Conservation (phyloP, 2,888 invertebrate species). For the Trisateles emortualis region DNA sequence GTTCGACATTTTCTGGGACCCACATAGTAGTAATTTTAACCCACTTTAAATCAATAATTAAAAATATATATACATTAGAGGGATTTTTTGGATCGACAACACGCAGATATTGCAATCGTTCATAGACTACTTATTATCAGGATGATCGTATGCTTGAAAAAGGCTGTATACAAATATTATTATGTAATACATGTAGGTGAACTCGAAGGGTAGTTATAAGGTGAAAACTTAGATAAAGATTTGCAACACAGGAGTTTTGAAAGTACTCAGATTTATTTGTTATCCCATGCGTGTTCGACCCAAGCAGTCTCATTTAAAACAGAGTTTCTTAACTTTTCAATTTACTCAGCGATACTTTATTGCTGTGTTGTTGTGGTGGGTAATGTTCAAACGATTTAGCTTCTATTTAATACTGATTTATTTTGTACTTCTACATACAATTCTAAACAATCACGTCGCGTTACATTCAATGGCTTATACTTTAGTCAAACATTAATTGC, state of each 20-base stretch:
- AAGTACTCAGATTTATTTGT: constrained; percentile 65
- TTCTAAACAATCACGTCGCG: constrained; percentile 16
- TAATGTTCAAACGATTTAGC: constrained; percentile 35
- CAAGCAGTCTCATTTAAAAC: constrained; percentile 52
- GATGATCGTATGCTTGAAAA: no score
- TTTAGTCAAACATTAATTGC: no score
- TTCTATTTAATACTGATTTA: constrained; percentile 39
- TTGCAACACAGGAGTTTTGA: constrained; percentile 55
- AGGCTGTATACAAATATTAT: no score
- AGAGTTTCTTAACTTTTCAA: constrained; percentile 54
- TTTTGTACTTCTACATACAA: constrained; percentile 11
- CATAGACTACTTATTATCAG: no score
- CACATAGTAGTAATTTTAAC: no score
- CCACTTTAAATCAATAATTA: no score
- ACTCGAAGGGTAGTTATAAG: constrained; percentile 24
- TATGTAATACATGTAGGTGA: no score
- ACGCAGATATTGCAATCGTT: no score
- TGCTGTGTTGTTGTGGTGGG: constrained; percentile 43
- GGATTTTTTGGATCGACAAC: no score
- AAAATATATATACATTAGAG: no score
- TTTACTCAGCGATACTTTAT: constrained; percentile 53
- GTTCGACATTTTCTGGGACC: no score
- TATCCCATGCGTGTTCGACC: constrained; percentile 50
- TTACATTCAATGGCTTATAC: background rate
- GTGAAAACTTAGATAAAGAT: constrained; percentile 46